phyloP scores from a whole-genome alignment of 2,797 vertebrate genomes.

The Amblyraja radiata region DNA sequence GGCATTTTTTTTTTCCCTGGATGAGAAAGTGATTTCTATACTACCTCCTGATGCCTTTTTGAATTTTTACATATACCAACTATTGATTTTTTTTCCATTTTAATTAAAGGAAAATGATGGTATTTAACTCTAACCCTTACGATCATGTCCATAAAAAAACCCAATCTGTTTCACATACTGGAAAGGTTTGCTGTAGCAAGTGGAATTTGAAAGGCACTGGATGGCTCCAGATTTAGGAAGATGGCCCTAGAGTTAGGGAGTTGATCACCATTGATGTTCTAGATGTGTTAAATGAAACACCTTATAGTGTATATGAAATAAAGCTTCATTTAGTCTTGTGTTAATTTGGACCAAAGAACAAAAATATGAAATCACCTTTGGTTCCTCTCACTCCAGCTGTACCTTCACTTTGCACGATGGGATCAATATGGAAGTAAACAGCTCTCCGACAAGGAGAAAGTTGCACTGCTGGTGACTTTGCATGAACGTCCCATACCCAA shows the following conservation, averaged over 20 bases:
- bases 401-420: constrained; percentile 46
- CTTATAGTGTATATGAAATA: not conserved
- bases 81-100: not conserved
- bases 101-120: not conserved
- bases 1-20: not conserved
- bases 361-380: constrained; percentile 43
- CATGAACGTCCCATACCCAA: constrained; percentile 39
- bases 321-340: not conserved
- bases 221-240: not conserved
- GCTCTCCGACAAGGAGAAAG: constrained; percentile 43
- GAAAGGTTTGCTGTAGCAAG: not conserved
- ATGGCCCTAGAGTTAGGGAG: not conserved
- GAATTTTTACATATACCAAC: not conserved
- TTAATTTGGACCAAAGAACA: not conserved
- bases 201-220: not conserved
- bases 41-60: not conserved
- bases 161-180: not conserved
- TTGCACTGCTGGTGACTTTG: constrained; percentile 42
- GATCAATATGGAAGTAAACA: constrained; percentile 49
- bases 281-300: not conserved
- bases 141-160: not conserved
- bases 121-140: not conserved
- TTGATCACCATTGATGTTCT: not conserved
- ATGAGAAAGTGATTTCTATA: not conserved
- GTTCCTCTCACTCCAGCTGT: constrained; percentile 48